Evolutionary conservation across 2,888 invertebrate species (phyloP).

Genomic region (Ectemnius continuus): DNA sequence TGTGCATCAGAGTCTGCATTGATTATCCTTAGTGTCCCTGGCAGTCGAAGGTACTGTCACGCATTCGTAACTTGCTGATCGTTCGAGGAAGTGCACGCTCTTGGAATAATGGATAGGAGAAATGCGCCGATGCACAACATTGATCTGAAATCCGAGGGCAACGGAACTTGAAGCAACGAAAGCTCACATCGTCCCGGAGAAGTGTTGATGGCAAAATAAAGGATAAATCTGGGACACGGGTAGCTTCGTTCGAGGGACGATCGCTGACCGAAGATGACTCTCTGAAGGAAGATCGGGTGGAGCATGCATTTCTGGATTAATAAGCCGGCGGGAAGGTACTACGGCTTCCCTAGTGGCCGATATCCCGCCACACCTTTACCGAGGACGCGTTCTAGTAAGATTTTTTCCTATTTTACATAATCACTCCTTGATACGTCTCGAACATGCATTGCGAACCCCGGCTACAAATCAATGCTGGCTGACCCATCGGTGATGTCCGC

Average conservation of each 20-base stretch:
- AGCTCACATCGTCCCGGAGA: not conserved
- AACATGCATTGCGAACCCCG: no score
- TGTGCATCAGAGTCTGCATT: no score
- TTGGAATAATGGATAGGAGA: conserved; percentile 21
- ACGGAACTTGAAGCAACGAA: conserved; percentile 31
- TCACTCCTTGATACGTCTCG: not conserved
- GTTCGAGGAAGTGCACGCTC: no score
- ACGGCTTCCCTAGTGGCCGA: conserved; percentile 85
- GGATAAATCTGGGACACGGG: not conserved
- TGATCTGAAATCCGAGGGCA: conserved; percentile 32
- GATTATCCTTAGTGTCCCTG: no score
- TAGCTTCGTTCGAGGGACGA: not conserved
- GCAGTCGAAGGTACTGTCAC: not conserved
- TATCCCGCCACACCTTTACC: conserved; percentile 69
- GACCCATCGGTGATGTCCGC: no score
- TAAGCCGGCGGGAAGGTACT: conserved; percentile 86
- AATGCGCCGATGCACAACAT: conserved; percentile 25
- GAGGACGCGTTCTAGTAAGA: conserved; percentile 68
- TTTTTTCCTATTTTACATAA: not conserved
- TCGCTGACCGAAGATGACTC: conserved; percentile 21
- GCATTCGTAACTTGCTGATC: not conserved
- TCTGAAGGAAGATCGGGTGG: conserved; percentile 22
- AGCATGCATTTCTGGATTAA: conserved; percentile 93
- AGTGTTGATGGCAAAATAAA: not conserved
- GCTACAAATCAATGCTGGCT: no score